Evolutionary conservation across 2,888 invertebrate genomes (phyloP).

Genomic region (Tetanocera ferruginea): DNA sequence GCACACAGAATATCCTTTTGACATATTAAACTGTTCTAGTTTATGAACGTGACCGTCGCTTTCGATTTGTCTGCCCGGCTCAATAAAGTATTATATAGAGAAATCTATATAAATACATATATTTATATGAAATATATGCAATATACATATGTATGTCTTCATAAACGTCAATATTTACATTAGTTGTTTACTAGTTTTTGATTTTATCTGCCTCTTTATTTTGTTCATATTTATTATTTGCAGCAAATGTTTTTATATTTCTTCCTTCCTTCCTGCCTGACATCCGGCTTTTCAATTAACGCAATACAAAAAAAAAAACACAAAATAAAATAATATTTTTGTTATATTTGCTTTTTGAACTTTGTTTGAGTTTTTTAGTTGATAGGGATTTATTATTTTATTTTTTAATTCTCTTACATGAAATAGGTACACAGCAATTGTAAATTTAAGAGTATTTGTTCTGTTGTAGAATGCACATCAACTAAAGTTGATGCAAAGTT

Average conservation of each 20-base stretch:
- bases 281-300: too few species aligned
- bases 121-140: too few species aligned
- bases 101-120: neutral
- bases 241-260: neutral
- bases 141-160: neutral
- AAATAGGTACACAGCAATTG: too few species aligned
- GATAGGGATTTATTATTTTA: neutral
- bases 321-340: neutral
- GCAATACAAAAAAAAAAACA: too few species aligned
- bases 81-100: neutral
- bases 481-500: too few species aligned
- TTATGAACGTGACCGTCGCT: neutral
- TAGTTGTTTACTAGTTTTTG: slow-evolving; percentile 1
- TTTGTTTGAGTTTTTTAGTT: neutral
- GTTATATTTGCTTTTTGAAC: neutral
- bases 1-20: neutral
- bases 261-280: neutral
- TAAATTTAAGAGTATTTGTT: too few species aligned
- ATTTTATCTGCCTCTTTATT: too few species aligned
- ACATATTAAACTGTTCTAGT: neutral
- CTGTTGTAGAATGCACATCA: too few species aligned
- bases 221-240: neutral
- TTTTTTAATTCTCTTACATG: neutral
- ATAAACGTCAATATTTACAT: neutral
- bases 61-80: neutral